A percentile compares a stretch with the other conserved stretches of the same genome.
Evolutionary conservation across 92 coral and sea anemone genomes (phyloP).

Genomic region (Umimayanthus chanpuru): DNA sequence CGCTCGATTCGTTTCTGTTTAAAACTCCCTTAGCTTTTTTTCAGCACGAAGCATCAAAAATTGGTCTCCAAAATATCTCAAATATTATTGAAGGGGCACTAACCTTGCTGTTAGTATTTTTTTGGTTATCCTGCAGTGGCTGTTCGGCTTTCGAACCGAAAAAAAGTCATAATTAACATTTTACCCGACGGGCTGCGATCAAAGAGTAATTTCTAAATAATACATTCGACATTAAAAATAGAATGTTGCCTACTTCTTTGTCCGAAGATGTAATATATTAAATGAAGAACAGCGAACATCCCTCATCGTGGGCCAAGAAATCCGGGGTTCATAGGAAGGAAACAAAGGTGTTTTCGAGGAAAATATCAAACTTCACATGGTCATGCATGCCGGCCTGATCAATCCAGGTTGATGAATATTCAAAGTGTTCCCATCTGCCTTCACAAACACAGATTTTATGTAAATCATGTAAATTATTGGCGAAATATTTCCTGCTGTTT

Average conservation of each 20-base stretch:
- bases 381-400: background rate
- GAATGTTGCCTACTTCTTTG: conserved; percentile 43
- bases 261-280: conserved; percentile 54
- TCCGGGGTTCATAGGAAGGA: background rate
- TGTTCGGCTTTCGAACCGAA: conserved; percentile 43
- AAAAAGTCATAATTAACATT: conserved; percentile 32
- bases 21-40: background rate
- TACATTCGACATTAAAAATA: conserved; percentile 2
- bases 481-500: conserved; percentile 22
- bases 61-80: background rate
- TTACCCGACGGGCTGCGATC: conserved; percentile 25
- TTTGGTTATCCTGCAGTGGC: background rate
- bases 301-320: conserved; percentile 19
- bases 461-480: background rate
- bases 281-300: conserved; percentile 68
- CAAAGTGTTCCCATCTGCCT: conserved; percentile 21
- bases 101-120: conserved; percentile 29
- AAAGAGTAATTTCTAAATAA: conserved; percentile 39
- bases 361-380: background rate
- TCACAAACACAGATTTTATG: background rate
- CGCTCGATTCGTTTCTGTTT: background rate
- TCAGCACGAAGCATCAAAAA: background rate
- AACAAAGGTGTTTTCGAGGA: background rate
- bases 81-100: background rate
- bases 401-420: conserved; percentile 15